These are phyloP conservation scores for Heliangelus exortis DNA, from an alignment of 2,797 vertebrate species.

Conservation along the genomic window DNA sequence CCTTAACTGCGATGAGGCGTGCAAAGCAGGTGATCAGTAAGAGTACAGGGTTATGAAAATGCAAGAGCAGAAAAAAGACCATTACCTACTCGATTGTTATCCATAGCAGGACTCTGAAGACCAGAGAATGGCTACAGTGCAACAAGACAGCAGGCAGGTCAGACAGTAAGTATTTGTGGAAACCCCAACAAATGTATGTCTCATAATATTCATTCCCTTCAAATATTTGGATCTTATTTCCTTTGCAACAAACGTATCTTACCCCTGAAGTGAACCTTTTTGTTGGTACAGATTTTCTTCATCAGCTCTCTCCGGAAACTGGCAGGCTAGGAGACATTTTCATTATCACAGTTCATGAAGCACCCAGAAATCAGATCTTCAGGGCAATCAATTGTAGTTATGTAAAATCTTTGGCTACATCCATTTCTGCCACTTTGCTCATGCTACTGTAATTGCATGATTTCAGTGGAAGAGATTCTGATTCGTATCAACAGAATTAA, in stretches of 20 bases:
- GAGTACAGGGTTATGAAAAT: not conserved
- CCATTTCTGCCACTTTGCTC: not conserved
- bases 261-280: conserved; percentile 1
- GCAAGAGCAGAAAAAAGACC: not conserved
- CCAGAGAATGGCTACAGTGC: not conserved
- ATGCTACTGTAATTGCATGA: not conserved
- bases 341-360: conserved; percentile 40
- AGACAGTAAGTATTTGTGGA: not conserved
- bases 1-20: not conserved
- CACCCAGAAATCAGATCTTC: conserved; percentile 24
- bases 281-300: conserved; percentile 39
- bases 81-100: not conserved
- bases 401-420: not conserved
- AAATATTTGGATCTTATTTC: not conserved
- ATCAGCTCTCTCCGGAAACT: conserved; percentile 7
- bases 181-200: not conserved
- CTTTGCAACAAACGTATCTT: not conserved
- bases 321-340: conserved; percentile 5
- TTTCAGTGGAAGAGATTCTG: not conserved
- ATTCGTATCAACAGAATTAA: not conserved
- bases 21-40: not conserved
- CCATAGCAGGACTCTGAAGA: not conserved
- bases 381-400: conserved; percentile 43
- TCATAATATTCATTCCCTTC: not conserved
- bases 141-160: not conserved